Percentiles rank a stretch among this genome's conserved stretches.
phyloP scores from a whole-genome alignment of 2,888 invertebrate genomes.

The Polietes domitor region DNA sequence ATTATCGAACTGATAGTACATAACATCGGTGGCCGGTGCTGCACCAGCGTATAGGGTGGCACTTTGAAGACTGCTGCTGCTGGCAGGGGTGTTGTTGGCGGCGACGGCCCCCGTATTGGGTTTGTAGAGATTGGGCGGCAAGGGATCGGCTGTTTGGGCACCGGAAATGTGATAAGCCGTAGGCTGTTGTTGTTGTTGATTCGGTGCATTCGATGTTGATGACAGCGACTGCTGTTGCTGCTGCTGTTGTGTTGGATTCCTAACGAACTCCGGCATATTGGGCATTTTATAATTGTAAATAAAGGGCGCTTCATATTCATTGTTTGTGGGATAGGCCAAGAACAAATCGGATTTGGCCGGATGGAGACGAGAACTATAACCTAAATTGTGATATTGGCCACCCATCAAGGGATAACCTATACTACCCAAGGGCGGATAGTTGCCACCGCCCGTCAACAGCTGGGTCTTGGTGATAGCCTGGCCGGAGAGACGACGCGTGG shows the following conservation, averaged over 20 bases:
- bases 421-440: slow-evolving; percentile 73
- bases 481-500: slow-evolving; percentile 76
- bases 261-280: slow-evolving; percentile 75
- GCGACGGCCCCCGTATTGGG: slow-evolving; percentile 47
- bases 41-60: slow-evolving; percentile 73
- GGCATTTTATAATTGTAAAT: slow-evolving; percentile 79
- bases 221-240: slow-evolving; percentile 57
- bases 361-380: slow-evolving; percentile 73
- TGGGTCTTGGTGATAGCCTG: slow-evolving; percentile 77
- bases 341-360: slow-evolving; percentile 80
- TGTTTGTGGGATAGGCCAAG: slow-evolving; percentile 64
- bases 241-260: slow-evolving; percentile 54
- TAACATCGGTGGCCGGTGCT: slow-evolving; percentile 77
- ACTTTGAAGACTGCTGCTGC: slow-evolving; percentile 8
- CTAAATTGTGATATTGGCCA: slow-evolving; percentile 57
- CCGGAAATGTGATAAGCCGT: slow-evolving; percentile 80
- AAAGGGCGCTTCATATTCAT: slow-evolving; percentile 76
- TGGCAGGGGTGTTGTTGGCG: slow-evolving; percentile 8
- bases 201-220: slow-evolving; percentile 49
- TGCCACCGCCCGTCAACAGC: slow-evolving; percentile 74
- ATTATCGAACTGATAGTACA: slow-evolving; percentile 80
- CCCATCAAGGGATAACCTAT: slow-evolving; percentile 73
- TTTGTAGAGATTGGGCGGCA: slow-evolving; percentile 72
- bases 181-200: slow-evolving; percentile 67
- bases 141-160: slow-evolving; percentile 78